Evolutionary conservation across 2,113 vertebrate species (phyloP).

Genomic region (Smithornis capensis): DNA sequence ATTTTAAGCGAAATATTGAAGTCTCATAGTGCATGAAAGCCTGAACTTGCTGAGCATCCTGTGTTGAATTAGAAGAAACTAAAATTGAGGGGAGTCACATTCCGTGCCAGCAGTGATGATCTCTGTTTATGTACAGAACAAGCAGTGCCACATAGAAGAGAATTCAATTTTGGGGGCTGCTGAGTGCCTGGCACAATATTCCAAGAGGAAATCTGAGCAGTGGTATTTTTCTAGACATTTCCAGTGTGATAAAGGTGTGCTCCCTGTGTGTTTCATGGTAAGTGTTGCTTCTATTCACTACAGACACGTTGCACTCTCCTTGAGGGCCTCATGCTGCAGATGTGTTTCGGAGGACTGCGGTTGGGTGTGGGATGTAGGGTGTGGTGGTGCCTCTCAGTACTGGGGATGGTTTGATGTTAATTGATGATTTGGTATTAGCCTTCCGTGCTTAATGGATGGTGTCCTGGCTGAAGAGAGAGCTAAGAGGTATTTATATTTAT

Average conservation of each 20-base stretch:
- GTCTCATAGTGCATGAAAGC: neutral
- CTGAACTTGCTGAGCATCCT: neutral
- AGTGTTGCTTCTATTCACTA: neutral
- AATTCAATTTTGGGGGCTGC: neutral
- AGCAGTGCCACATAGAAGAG: neutral
- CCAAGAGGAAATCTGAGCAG: neutral
- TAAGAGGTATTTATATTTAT: neutral
- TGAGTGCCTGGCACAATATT: neutral
- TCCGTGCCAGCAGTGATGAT: neutral
- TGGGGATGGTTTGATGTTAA: neutral
- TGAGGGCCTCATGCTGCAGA: fast-evolving
- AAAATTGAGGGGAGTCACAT: neutral
- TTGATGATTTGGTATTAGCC: neutral
- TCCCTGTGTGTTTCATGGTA: neutral
- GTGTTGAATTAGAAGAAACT: neutral
- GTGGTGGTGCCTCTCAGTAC: neutral
- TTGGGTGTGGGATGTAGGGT: neutral
- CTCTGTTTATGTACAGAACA: neutral
- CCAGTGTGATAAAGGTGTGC: neutral
- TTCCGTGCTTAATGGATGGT: neutral
- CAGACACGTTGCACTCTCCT: neutral
- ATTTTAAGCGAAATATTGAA: neutral
- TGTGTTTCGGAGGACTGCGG: fast-evolving
- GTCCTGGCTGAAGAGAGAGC: neutral
- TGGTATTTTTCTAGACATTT: neutral